These are phyloP conservation scores for Lathamus discolor DNA, from an alignment of 2,113 vertebrate genomes.

Conservation along the genomic window DNA sequence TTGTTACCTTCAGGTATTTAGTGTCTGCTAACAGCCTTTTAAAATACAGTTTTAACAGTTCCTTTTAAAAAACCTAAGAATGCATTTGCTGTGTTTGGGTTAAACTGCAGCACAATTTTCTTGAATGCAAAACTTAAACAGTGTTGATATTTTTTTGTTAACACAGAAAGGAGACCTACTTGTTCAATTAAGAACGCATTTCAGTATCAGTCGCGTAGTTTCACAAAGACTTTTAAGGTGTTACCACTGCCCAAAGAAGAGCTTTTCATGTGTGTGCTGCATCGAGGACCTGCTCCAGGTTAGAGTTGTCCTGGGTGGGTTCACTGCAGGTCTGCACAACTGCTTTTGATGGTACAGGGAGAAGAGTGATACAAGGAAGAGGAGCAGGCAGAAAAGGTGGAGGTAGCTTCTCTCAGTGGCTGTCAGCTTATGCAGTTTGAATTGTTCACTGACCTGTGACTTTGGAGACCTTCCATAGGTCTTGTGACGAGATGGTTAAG, in stretches of 20 bases:
- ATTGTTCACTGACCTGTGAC: background rate
- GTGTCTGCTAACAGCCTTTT: constrained; percentile 73
- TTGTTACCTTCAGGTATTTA: constrained; percentile 84
- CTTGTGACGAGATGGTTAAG: background rate
- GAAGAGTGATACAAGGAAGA: background rate
- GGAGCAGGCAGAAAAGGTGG: background rate
- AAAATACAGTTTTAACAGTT: constrained; percentile 58
- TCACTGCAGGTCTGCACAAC: background rate
- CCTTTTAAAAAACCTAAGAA: constrained; percentile 68
- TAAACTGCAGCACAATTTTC: constrained; percentile 38
- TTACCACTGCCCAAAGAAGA: background rate
- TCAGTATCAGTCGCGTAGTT: rapidly evolving
- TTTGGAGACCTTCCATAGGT: background rate
- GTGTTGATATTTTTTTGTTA: background rate
- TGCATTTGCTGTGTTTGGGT: constrained; percentile 37
- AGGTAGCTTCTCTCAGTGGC: background rate
- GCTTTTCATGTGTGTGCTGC: background rate
- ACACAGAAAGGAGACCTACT: background rate
- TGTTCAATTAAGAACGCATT: background rate
- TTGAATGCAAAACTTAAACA: background rate
- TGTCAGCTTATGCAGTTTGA: background rate
- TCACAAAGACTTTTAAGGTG: background rate
- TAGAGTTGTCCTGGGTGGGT: background rate
- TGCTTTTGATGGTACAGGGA: background rate
- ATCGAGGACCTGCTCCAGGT: background rate